A percentile compares a stretch with the other conserved stretches of the same genome.
phyloP scores from a whole-genome alignment of 1,140 invertebrate genomes.

The Cecropterus lyciades region DNA sequence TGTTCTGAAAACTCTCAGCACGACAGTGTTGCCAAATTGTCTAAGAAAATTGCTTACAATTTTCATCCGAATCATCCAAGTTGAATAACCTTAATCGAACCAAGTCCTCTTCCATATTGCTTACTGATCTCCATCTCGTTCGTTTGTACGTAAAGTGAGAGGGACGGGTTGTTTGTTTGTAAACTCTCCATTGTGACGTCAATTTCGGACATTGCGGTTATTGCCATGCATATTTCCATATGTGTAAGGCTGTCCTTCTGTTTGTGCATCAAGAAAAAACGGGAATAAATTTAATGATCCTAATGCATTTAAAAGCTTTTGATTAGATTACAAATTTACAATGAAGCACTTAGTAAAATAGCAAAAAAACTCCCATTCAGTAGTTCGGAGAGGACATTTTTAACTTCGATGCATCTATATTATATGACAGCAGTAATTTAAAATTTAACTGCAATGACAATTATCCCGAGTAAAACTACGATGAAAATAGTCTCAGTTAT shows the following conservation, averaged over 20 bases:
- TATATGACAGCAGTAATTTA: no score
- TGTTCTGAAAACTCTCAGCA: constrained; percentile 27
- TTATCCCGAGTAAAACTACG: no score
- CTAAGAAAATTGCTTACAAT: constrained; percentile 49
- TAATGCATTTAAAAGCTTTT: no score
- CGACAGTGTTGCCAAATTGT: constrained; percentile 36
- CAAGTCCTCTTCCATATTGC: constrained; percentile 47
- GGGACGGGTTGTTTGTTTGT: constrained; percentile 72
- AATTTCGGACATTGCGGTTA: constrained; percentile 44
- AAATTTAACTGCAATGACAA: no score
- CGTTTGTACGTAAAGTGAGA: constrained; percentile 39
- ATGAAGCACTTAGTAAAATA: no score
- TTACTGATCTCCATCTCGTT: constrained; percentile 45
- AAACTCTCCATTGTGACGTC: constrained; percentile 61
- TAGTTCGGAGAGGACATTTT: no score
- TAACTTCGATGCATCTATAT: no score
- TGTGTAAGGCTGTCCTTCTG: neutral
- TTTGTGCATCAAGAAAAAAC: no score
- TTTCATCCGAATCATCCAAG: constrained; percentile 53
- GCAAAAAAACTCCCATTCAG: no score
- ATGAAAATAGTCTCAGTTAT: no score
- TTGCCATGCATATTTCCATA: constrained; percentile 30
- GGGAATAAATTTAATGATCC: no score
- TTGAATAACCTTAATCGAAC: constrained; percentile 66
- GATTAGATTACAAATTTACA: no score